These are phyloP conservation scores for Archips crataeganus DNA, from an alignment of 2,888 invertebrate genomes.

Conservation along the genomic window DNA sequence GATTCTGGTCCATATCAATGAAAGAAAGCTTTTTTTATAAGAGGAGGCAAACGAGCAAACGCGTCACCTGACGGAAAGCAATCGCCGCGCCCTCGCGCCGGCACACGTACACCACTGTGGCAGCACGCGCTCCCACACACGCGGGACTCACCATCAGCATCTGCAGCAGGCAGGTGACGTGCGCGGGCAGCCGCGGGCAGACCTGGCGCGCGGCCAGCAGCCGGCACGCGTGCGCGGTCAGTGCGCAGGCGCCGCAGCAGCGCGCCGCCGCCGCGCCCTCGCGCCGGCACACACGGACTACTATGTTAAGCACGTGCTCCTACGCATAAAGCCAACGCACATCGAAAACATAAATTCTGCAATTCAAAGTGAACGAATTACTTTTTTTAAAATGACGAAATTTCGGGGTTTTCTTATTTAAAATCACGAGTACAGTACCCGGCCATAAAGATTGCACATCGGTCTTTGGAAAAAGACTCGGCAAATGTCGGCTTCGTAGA, in stretches of 20 bases:
- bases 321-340: constrained; percentile 55
- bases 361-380: too few species aligned
- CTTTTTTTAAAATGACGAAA: too few species aligned
- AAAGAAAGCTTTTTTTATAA: too few species aligned
- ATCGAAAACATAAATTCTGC: too few species aligned
- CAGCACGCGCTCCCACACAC: constrained; percentile 92
- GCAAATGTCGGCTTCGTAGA: too few species aligned
- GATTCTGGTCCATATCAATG: too few species aligned
- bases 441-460: too few species aligned
- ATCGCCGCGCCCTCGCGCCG: constrained; percentile 93
- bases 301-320: constrained; percentile 95
- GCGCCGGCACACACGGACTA: constrained; percentile 94
- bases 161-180: constrained; percentile 79
- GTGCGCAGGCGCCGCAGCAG: constrained; percentile 94
- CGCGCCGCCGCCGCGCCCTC: constrained; percentile 96
- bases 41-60: too few species aligned
- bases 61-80: too few species aligned
- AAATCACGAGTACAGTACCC: too few species aligned
- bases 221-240: constrained; percentile 87
- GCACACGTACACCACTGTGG: constrained; percentile 94
- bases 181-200: constrained; percentile 68
- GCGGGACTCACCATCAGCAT: constrained; percentile 72
- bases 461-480: too few species aligned
- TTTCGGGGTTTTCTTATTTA: too few species aligned
- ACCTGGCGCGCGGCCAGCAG: constrained; percentile 64